Evolutionary conservation across 64 coral and sea anemone genomes (phyloP), one percentile per base, ranked within the genome.

Genomic region (Stichodactyla mertensii): DNA sequence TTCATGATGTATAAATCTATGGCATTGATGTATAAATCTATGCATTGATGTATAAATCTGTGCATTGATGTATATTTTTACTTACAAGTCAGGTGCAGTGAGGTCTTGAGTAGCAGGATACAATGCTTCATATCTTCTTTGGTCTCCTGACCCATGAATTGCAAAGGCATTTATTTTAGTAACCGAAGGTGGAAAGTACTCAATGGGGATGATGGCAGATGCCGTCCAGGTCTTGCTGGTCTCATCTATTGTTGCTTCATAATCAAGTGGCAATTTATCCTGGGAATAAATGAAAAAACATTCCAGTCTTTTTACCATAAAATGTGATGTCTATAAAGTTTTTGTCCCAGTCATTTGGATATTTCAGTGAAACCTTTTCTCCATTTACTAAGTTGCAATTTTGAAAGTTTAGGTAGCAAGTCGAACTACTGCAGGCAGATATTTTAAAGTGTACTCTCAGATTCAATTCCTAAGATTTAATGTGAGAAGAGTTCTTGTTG

Each of bases 181-280:
- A 23, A 99, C 97, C n/a, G 51, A 85, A 61, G 97, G 93, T 10
- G 97, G 97, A 27, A 99, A 92, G 64, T 99, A 99, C 45, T 99
- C 93, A 16, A 99, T 3, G 10, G 97, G 97, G 67, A 99, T 91
- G 19, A 88, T 57, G 55, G 96, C 96, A 58, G 53, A 86, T 51
- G 92, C 96, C 51, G 66, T 92, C 96, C 96, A 98, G 13, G 58
- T 92, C 74, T 85, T 92, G 71, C 57, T 90, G 15, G 4, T 18
- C 18, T 86, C 53, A 78, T 90, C 61, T 69, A 60, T 98, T 55
- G 61, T n/a, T 52, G 80, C 90, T 20, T 89, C 79, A 61, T 89
- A 98, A 19, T 90, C 69, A 7, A 98, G 82, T 55, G 87, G 84
- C n/a, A 98, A 64, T 87, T 94, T 88, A 83, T 98, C 96, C 96